A percentile compares a stretch with the other conserved stretches of the same genome.
Evolutionary conservation across 2,888 invertebrate species (phyloP).

Genomic region (Hanleya hanleyi): DNA sequence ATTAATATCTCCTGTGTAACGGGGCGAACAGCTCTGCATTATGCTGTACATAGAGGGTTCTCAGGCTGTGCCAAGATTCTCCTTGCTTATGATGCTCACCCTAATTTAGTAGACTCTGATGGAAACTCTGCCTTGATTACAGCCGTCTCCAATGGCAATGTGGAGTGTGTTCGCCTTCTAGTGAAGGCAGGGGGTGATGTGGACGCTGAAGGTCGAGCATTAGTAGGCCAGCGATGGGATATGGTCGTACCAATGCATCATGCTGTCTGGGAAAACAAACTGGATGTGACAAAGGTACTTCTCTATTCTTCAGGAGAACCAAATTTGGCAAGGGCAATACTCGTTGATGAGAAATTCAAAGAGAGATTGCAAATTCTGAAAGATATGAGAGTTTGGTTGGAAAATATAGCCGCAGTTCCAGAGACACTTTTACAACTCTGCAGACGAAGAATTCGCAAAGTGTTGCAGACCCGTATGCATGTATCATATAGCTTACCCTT

Average conservation of each 20-base stretch:
- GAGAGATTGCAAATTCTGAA: not conserved
- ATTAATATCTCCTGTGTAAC: slow-evolving; percentile 1
- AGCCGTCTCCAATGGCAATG: not conserved
- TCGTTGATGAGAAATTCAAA: not conserved
- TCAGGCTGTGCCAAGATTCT: slow-evolving; percentile 21
- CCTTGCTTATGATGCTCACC: slow-evolving; percentile 23
- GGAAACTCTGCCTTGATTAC: not conserved
- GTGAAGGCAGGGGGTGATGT: not conserved
- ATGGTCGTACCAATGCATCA: too few species aligned
- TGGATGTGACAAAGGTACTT: not conserved
- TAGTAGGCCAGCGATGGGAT: too few species aligned
- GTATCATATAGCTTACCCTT: not conserved
- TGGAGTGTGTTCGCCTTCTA: not conserved
- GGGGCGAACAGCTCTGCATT: slow-evolving; percentile 13
- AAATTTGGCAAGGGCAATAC: not conserved
- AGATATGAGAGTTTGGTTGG: not conserved
- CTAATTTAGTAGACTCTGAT: slow-evolving; percentile 22
- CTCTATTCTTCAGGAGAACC: not conserved
- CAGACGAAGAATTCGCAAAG: not conserved
- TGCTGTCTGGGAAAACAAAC: too few species aligned
- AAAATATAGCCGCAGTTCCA: not conserved
- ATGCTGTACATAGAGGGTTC: slow-evolving; percentile 9
- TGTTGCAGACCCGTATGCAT: not conserved
- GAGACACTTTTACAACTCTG: not conserved
- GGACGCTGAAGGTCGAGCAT: not conserved